Percentiles rank a stretch among this genome's conserved stretches.
These are phyloP conservation scores for Hemicordylus capensis DNA, from an alignment of 2,113 vertebrate species.

Conservation along the genomic window DNA sequence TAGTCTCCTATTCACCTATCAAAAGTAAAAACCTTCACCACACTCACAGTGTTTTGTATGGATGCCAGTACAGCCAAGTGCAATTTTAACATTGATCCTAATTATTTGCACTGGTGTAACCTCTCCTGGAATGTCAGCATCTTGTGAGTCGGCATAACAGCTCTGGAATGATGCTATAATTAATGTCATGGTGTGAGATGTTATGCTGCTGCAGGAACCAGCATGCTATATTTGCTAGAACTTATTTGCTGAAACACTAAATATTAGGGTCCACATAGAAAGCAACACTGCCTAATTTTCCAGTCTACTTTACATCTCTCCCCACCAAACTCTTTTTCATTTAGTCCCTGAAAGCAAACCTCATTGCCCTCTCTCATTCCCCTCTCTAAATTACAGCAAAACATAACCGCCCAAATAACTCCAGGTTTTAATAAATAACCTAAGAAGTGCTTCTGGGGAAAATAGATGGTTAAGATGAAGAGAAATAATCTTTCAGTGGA, in stretches of 20 bases:
- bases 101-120: not conserved
- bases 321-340: conserved; percentile 35
- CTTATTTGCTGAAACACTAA: not conserved
- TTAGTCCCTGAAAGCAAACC: not conserved
- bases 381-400: conserved; percentile 20
- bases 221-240: not conserved
- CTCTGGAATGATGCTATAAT: not conserved
- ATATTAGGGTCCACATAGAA: not conserved
- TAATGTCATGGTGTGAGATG: not conserved
- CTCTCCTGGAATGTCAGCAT: not conserved
- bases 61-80: conserved; percentile 45
- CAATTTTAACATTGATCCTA: not conserved
- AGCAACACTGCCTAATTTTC: conserved; percentile 3
- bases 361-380: not conserved
- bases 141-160: conserved; percentile 16
- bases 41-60: not conserved
- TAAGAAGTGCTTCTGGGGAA: conserved; percentile 16
- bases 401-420: conserved; percentile 12
- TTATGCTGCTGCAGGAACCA: not conserved
- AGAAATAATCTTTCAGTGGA: not conserved
- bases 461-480: conserved; percentile 19
- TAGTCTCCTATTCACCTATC: conserved; percentile 55
- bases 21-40: conserved; percentile 11
- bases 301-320: conserved; percentile 44
- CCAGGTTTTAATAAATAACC: conserved; percentile 23